These are phyloP conservation scores for Willowsia nigromaculata DNA, from an alignment of 2,888 invertebrate species.

Conservation along the genomic window DNA sequence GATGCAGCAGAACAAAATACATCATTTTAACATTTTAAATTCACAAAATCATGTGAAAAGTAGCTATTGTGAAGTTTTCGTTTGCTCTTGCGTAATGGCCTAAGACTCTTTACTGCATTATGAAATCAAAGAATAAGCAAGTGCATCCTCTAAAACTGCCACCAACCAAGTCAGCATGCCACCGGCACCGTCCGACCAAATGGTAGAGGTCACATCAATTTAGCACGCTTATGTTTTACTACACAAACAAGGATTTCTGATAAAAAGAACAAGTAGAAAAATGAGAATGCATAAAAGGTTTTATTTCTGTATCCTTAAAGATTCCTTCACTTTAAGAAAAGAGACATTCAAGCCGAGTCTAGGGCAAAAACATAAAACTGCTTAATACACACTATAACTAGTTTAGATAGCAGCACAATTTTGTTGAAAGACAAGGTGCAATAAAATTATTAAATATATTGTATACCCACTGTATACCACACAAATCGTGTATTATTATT, in stretches of 20 bases:
- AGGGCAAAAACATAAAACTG: neutral
- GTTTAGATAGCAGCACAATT: neutral
- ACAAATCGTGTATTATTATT: slow-evolving; percentile 33
- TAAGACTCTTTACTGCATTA: too few relatives aligned
- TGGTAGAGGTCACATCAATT: slow-evolving; percentile 51
- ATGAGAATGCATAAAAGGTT: slow-evolving; percentile 21
- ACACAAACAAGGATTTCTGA: slow-evolving; percentile 50
- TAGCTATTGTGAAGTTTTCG: too few relatives aligned
- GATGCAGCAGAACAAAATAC: neutral
- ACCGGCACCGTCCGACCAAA: neutral
- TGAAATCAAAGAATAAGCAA: neutral
- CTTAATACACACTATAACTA: neutral
- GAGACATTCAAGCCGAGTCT: slow-evolving; percentile 9
- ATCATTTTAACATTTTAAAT: neutral
- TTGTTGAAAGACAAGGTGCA: slow-evolving; percentile 67
- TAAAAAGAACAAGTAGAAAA: slow-evolving; percentile 35
- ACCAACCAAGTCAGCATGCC: neutral
- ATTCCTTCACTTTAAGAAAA: neutral
- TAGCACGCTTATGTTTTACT: slow-evolving; percentile 64
- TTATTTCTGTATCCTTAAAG: slow-evolving; percentile 8
- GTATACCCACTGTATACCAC: neutral
- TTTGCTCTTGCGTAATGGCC: too few relatives aligned
- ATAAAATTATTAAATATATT: slow-evolving; percentile 63
- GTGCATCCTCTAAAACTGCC: neutral
- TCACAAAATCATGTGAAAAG: slow-evolving; percentile 26